phyloP scores from a whole-genome alignment of 2,797 vertebrate species.

The Zalophus californianus region DNA sequence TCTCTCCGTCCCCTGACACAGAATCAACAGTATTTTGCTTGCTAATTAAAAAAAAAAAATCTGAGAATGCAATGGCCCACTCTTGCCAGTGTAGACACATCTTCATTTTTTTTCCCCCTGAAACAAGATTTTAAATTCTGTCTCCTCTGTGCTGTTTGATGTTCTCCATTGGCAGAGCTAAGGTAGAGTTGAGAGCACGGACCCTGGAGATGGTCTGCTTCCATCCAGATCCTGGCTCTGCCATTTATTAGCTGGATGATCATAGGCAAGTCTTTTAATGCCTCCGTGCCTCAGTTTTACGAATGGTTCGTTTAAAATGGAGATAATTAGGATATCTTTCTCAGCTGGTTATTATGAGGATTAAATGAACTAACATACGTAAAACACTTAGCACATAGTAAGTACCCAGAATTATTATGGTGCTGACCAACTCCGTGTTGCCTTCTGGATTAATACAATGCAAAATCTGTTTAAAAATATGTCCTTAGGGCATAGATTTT shows the following conservation, averaged over 20 bases:
- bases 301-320: background rate
- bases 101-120: background rate
- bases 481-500: background rate
- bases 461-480: background rate
- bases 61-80: background rate
- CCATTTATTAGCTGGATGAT: background rate
- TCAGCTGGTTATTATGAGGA: background rate
- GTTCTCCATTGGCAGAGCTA: background rate
- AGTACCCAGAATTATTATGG: background rate
- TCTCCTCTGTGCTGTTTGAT: background rate
- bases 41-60: background rate
- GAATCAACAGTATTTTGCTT: conserved; percentile 17
- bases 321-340: background rate
- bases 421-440: background rate
- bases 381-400: background rate
- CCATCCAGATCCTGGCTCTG: background rate
- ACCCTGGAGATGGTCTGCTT: background rate
- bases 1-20: background rate
- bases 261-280: background rate
- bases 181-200: background rate
- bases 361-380: background rate
- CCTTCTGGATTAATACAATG: background rate
- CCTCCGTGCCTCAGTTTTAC: background rate
- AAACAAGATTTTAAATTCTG: background rate
- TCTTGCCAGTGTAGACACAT: background rate